Evolutionary conservation across 2,113 vertebrate species (phyloP).

Genomic region (Catharus minimus): DNA sequence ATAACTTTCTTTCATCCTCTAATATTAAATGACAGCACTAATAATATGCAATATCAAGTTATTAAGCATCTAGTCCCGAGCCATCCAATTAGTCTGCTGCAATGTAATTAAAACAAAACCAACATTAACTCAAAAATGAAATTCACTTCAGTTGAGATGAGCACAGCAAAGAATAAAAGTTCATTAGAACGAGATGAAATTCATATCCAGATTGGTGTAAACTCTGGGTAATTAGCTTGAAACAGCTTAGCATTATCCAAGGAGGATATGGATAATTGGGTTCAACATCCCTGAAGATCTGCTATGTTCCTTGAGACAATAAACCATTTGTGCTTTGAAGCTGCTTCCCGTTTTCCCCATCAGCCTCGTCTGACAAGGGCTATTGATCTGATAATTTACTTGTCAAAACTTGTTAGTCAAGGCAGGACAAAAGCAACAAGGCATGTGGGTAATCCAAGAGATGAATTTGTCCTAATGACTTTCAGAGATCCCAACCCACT

Average conservation of each 20-base stretch:
- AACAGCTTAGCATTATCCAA: conserved; percentile 66
- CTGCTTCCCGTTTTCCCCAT: conserved; percentile 15
- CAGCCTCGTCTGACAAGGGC: conserved; percentile 52
- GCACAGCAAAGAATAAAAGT: conserved; percentile 47
- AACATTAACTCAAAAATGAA: conserved; percentile 51
- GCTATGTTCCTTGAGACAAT: conserved; percentile 58
- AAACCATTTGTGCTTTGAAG: conserved; percentile 54
- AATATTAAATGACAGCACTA: conserved; percentile 55
- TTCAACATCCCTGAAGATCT: conserved; percentile 68
- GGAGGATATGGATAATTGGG: conserved; percentile 68
- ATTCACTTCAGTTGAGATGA: conserved; percentile 20
- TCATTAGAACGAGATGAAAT: conserved; percentile 60
- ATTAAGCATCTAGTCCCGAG: conserved; percentile 55
- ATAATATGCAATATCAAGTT: conserved; percentile 56
- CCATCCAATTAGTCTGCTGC: conserved; percentile 52
- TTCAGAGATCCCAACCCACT: neutral
- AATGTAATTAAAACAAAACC: conserved; percentile 64
- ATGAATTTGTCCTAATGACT: conserved; percentile 54
- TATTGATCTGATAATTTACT: conserved; percentile 66
- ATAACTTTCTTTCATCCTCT: conserved; percentile 29
- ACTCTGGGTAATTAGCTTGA: conserved; percentile 64
- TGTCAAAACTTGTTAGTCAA: conserved; percentile 69
- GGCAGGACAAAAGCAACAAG: conserved; percentile 56
- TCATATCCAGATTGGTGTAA: conserved; percentile 61
- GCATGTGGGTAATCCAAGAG: conserved; percentile 46